phyloP scores from a whole-genome alignment of 1,140 invertebrate genomes.

The Monomorium pharaonis region DNA sequence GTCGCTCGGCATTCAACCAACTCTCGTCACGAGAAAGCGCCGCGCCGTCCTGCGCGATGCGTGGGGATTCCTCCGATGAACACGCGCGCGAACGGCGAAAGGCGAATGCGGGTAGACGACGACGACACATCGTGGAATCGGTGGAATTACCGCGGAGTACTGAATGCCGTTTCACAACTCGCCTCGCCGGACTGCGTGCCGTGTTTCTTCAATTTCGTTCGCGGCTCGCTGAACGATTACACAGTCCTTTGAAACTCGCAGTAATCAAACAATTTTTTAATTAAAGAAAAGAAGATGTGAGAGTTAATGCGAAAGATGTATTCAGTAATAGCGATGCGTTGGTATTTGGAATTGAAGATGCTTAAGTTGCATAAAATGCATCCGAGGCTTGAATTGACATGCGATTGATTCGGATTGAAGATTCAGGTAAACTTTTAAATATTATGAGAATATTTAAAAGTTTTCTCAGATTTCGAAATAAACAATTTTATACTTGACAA shows the following conservation, averaged over 20 bases:
- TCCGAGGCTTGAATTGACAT: neutral
- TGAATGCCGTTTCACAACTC: slow-evolving; percentile 60
- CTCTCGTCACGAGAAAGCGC: neutral
- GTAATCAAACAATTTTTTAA: neutral
- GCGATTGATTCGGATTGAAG: neutral
- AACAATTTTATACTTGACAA: no score
- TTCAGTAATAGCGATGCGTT: neutral
- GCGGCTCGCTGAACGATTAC: neutral
- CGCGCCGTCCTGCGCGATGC: neutral
- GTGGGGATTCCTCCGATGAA: slow-evolving; percentile 32
- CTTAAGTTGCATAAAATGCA: neutral
- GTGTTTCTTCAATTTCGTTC: slow-evolving; percentile 33
- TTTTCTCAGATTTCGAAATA: neutral
- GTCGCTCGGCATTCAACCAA: slow-evolving; percentile 34
- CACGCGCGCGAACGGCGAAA: slow-evolving; percentile 48
- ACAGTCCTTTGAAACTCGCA: neutral
- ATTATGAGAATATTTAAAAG: neutral
- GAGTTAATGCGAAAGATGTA: neutral
- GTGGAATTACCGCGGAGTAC: slow-evolving; percentile 59
- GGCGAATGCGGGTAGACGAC: slow-evolving; percentile 52
- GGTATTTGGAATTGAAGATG: neutral
- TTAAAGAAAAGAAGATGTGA: neutral
- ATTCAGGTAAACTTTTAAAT: neutral
- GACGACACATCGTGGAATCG: slow-evolving; percentile 48
- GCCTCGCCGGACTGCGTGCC: slow-evolving; percentile 11